Base-by-base conservation (phyloP, 2,888 invertebrate species). In the Apomyelois bistriatella region DNA sequence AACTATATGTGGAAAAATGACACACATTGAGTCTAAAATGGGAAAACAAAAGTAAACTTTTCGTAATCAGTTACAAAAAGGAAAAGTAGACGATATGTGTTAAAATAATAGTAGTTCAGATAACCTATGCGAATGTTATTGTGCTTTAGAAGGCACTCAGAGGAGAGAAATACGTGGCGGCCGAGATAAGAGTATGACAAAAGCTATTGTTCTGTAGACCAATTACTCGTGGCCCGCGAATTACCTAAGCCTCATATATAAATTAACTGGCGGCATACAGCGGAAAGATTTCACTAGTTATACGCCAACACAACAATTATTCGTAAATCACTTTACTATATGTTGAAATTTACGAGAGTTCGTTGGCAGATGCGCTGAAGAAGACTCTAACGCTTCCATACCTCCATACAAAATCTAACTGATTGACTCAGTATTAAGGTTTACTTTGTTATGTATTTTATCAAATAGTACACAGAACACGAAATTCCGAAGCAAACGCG, bases 281-380 rank as follows among this genome's bases (percentile, higher is more conserved):
- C 90, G 89, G 88, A 90, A 90, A 90, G 89, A 90, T 90, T 89
- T 89, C 89, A 86, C 88, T 89, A 88, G 87, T 87, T 88, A 88
- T 89, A 90, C 85, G 80, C 86, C 86, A 89, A 85, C 87, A 89
- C 83, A 90, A 90, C 90, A 90, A 90, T 90, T 89, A 90, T 90
- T 88, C 90, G 90, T 90, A 90, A 90, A 90, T 90, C 90, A 90
- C 90, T 90, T 90, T 90, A 89, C 87, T 90, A 90, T 90, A 90
- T 89, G 90, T 88, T 89, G 88, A 88, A 90, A 90, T 88, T 90
- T 90, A 90, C 90, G 87, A 87, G 85, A 84, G 74, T 72, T 72
- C 70, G 76, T 69, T 66, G 66, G 74, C 63, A 62, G 76, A 70
- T 73, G 77, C 76, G 77, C 78, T 74, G 82, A 79, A 74, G 68